Conservation (phyloP, 2,888 invertebrate genomes). For the Thysanoteuthis rhombus region DNA sequence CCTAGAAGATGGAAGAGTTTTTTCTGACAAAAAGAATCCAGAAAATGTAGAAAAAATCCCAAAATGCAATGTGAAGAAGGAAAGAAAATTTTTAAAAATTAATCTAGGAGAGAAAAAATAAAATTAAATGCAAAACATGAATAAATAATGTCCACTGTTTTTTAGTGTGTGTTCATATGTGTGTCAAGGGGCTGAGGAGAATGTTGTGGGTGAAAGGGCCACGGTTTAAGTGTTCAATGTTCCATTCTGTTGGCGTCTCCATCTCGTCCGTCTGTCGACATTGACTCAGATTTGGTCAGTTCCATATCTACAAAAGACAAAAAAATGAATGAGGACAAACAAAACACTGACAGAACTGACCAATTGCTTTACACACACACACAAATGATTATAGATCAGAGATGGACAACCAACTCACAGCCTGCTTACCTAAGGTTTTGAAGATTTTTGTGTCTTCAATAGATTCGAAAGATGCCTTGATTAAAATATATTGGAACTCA, state of each 20-base stretch:
- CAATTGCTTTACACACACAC: too few species aligned
- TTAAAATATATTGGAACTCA: too few species aligned
- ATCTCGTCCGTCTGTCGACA: constrained; percentile 17
- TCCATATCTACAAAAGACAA: neutral
- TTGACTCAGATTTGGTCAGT: neutral
- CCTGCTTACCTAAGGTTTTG: too few species aligned
- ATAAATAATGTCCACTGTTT: neutral
- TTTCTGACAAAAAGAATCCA: too few species aligned
- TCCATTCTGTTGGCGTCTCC: neutral
- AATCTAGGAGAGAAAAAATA: too few species aligned
- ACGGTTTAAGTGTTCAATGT: neutral
- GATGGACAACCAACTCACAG: too few species aligned
- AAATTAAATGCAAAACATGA: neutral
- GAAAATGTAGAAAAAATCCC: neutral
- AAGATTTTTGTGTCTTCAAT: too few species aligned
- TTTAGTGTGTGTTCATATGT: neutral
- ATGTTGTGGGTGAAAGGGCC: neutral
- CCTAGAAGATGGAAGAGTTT: too few species aligned
- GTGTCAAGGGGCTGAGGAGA: neutral
- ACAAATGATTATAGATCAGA: too few species aligned
- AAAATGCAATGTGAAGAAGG: neutral
- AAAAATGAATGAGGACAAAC: neutral
- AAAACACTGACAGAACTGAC: too few species aligned
- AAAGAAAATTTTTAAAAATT: too few species aligned
- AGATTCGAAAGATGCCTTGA: too few species aligned